Conservation (phyloP, 2,797 vertebrate genomes). For the Mus spretus region DNA sequence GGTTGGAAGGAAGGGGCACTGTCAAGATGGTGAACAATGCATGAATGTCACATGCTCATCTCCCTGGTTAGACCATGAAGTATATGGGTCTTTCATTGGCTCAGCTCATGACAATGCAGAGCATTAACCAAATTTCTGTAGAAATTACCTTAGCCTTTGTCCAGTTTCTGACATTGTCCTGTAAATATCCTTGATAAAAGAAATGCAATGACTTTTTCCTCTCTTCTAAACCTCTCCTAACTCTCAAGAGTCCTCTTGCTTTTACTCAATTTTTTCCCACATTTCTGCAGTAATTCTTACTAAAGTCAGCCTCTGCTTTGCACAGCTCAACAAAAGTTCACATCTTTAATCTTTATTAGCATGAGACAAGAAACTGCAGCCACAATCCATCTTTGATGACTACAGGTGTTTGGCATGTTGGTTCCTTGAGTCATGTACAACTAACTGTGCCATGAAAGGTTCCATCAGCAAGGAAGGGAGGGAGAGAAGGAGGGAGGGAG, state of each 20-base stretch:
- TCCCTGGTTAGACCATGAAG: background rate
- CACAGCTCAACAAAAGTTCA: background rate
- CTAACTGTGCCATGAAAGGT: background rate
- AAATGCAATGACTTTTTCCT: background rate
- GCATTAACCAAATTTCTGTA: background rate
- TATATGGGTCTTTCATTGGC: background rate
- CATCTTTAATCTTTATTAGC: background rate
- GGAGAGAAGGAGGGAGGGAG: fast-evolving
- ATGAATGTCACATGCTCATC: too few species aligned
- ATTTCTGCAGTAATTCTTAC: background rate
- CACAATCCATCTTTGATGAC: background rate
- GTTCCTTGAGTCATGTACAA: background rate
- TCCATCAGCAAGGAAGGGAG: background rate
- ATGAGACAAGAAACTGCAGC: background rate
- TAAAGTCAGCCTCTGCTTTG: background rate
- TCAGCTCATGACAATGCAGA: too few species aligned
- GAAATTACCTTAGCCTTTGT: background rate
- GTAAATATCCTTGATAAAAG: background rate
- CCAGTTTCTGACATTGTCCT: background rate
- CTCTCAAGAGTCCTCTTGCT: background rate
- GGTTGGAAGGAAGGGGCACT: too few species aligned
- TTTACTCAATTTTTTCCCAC: too few species aligned
- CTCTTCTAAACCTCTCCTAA: background rate
- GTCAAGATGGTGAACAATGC: background rate
- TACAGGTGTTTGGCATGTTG: background rate